Base-by-base conservation (phyloP, 2,888 invertebrate genomes). In the Tipula confusa region DNA sequence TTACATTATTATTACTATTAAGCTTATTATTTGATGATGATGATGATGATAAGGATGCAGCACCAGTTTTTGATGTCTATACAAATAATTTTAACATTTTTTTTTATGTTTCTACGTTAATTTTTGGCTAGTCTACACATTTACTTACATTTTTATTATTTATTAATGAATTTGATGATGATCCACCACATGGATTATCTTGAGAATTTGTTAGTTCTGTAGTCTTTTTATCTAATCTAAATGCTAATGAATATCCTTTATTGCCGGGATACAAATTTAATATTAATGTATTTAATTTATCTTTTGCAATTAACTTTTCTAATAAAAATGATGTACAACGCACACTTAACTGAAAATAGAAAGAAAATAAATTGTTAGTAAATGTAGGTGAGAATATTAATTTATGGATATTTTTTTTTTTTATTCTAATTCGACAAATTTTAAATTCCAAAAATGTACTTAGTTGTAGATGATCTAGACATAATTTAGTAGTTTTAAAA, bases 191-290 rank as follows among this genome's bases (percentile, higher is more conserved):
- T 64, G 83, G 15, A 48, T 64, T 15, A 9, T 38, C 28, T 15
- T 13, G 28, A 29, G 29, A 38, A 84, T 29, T 79, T 36, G 29
- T 64, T 79, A 29, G 24, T 29, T 83, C 43, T 29, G 24, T 83
- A 15, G n/a, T 83, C 28, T 48, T 43, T 48, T 83, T 83, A 82
- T 82, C 18, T 33, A 29, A 82, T 29, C 43, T 28, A 85, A 89
- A 87, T 79, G 89, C 88, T 86, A 91, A 87, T 84, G 96, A 95
- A 91, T 96, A 97, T 86, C 97, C 97, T 90, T 97, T 96, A 91
- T 96, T 96, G 84, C 95, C 96, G 84, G 97, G 95, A 91, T 97
- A 96, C 87, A 98, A 91, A 91, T 97, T 98, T 87, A 98, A 92
- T 87, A 97, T 95, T 88, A 98, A 91, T 86, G 96, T 97, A 89